Percentiles rank a stretch among this genome's conserved stretches.
Evolutionary conservation across 2,113 vertebrate species (phyloP).

Genomic region (Charina bottae): DNA sequence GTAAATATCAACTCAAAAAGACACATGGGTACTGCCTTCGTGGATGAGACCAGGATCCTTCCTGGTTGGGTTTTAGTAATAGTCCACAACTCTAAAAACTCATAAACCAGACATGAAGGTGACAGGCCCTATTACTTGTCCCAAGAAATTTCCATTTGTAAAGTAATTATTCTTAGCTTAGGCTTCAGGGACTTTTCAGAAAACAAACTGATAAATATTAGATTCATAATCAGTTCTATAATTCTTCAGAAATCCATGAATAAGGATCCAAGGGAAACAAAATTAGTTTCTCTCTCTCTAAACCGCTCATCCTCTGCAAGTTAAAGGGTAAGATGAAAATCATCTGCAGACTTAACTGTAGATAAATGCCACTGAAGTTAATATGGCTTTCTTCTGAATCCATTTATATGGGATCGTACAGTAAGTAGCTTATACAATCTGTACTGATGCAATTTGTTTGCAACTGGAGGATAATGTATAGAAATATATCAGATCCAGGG

Average conservation of each 20-base stretch:
- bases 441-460: not conserved
- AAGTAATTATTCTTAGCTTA: not conserved
- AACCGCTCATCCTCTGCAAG: not conserved
- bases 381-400: not conserved
- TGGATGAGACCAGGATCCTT: not conserved
- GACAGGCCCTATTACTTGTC: not conserved
- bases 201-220: not conserved
- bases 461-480: not conserved
- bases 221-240: not conserved
- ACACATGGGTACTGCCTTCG: not conserved
- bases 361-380: conserved; percentile 3
- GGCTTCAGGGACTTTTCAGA: not conserved
- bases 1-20: not conserved
- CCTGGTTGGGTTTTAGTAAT: not conserved
- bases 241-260: not conserved
- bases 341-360: not conserved
- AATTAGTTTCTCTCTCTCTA: not conserved
- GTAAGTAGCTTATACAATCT: not conserved
- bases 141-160: not conserved
- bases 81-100: not conserved
- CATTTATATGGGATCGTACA: not conserved
- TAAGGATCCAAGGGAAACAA: not conserved
- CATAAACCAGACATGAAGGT: not conserved
- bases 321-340: not conserved
- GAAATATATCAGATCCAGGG: not conserved